Conservation (phyloP, 2,888 invertebrate species). For the Acanthosepion pharaonis region DNA sequence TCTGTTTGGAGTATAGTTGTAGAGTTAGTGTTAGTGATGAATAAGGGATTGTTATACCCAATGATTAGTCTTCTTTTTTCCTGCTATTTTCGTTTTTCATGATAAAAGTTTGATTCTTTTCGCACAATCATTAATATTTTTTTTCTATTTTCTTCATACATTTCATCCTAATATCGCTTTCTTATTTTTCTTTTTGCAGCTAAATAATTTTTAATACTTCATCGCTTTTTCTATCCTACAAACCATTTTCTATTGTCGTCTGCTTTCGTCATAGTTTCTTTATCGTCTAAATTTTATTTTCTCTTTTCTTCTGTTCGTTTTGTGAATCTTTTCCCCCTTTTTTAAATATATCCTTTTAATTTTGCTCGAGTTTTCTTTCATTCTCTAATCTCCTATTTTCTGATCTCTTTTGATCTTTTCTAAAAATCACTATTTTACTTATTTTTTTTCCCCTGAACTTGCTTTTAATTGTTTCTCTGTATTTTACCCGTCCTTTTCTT, state of each 20-base stretch:
- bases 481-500: too few species aligned
- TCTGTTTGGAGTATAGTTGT: background rate
- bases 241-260: background rate
- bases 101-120: background rate
- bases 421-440: too few species aligned
- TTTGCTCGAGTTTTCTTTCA: too few species aligned
- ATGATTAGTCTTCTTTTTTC: background rate
- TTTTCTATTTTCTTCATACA: background rate
- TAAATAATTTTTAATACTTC: background rate
- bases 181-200: background rate
- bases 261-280: background rate
- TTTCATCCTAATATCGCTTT: background rate
- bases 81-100: background rate
- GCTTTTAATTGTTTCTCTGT: too few species aligned
- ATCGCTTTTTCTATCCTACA: background rate
- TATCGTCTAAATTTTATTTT: background rate
- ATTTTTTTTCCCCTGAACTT: too few species aligned
- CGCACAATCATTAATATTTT: background rate
- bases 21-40: background rate
- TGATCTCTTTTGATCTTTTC: too few species aligned
- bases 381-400: too few species aligned
- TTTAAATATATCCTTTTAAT: background rate
- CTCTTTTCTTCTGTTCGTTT: background rate
- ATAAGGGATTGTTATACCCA: background rate
- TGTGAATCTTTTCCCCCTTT: background rate